Conservation (phyloP, 1,140 invertebrate genomes). For the Diplogasteroides magnus region DNA sequence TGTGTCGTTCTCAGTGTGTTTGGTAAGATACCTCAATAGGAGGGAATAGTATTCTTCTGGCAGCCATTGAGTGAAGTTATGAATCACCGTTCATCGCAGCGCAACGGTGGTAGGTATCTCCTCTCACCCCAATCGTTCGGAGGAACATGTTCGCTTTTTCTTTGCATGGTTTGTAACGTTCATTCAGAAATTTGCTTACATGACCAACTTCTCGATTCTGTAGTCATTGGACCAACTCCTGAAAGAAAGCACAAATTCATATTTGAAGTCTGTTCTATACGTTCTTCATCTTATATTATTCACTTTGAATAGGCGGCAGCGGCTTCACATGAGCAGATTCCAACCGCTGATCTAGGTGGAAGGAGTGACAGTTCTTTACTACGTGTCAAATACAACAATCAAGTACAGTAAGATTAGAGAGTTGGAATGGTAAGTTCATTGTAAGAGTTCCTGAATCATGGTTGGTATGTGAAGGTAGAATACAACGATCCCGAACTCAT, state of each 20-base stretch:
- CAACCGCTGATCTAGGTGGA: conserved; percentile 85
- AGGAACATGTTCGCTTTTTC: too few relatives aligned
- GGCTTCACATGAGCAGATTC: conserved; percentile 85
- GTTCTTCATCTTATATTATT: too few relatives aligned
- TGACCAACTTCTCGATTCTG: conserved; percentile 80
- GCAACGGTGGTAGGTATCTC: too few relatives aligned
- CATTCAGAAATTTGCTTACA: too few relatives aligned
- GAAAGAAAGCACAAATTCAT: conserved; percentile 95
- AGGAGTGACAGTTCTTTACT: conserved; percentile 96
- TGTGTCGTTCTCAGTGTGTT: too few relatives aligned
- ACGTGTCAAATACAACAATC: conserved; percentile 81
- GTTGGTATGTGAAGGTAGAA: conserved; percentile 98
- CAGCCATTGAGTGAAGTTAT: too few relatives aligned
- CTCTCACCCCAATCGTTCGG: too few relatives aligned
- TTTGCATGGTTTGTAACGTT: too few relatives aligned
- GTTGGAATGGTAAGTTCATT: conserved; percentile 65
- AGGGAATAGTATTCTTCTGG: too few relatives aligned
- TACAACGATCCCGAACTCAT: conserved; percentile 85
- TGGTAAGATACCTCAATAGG: too few relatives aligned
- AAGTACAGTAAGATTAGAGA: conserved; percentile 29
- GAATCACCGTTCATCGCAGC: too few relatives aligned
- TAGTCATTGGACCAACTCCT: conserved; percentile 92
- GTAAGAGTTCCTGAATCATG: conserved; percentile 78
- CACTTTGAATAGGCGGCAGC: conserved; percentile 86
- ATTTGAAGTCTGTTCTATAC: too few relatives aligned